Conservation (phyloP, 2,797 vertebrate genomes). For the Zonotrichia albicollis region DNA sequence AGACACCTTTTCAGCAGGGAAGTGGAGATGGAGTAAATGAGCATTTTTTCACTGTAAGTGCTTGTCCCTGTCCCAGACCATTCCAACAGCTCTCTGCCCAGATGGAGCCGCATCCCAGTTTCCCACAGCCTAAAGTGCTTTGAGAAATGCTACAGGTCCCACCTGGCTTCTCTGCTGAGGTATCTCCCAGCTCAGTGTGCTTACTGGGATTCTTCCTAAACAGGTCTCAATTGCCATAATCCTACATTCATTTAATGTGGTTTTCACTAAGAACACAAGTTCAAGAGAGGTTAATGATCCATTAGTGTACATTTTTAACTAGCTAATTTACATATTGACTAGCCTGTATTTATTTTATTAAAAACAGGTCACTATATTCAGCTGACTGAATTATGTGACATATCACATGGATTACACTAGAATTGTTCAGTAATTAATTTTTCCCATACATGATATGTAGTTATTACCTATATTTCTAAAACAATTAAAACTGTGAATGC, state of each 20-base stretch:
- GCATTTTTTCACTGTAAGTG: neutral
- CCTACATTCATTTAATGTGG: constrained; percentile 15
- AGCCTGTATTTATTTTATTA: constrained; percentile 62
- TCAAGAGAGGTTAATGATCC: constrained; percentile 67
- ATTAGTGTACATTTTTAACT: constrained; percentile 63
- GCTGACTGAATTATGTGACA: constrained; percentile 27
- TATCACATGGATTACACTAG: constrained; percentile 41
- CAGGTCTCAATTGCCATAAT: constrained; percentile 21
- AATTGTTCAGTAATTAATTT: constrained; percentile 27
- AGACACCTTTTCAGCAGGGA: neutral
- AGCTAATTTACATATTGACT: constrained; percentile 55
- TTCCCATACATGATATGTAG: neutral
- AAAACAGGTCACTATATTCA: constrained; percentile 33
- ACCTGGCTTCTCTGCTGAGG: neutral
- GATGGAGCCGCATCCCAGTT: neutral
- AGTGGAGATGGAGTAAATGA: neutral
- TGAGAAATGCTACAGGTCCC: neutral
- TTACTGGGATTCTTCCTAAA: neutral
- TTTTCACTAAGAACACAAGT: constrained; percentile 57
- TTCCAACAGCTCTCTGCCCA: neutral
- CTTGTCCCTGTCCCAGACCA: neutral
- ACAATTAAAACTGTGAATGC: constrained; percentile 8
- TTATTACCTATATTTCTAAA: constrained; percentile 41
- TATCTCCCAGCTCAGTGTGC: neutral
- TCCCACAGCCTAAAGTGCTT: neutral